These are phyloP conservation scores for Meloidogyne floridensis DNA, from an alignment of 1,140 invertebrate species.

Conservation along the genomic window DNA sequence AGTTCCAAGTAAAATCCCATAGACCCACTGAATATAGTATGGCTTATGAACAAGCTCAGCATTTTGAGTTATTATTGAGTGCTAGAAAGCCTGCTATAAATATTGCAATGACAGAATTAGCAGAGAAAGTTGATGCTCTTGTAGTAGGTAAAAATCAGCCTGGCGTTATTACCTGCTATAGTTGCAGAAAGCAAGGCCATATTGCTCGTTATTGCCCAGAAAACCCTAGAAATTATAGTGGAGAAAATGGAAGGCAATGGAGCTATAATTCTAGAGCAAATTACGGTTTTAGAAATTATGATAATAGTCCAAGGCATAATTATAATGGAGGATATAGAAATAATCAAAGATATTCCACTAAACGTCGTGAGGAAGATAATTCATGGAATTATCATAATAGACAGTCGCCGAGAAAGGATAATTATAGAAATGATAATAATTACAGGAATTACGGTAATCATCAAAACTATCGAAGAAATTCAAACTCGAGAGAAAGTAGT, in stretches of 20 bases:
- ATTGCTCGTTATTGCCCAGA: neutral
- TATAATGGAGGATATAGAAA: neutral
- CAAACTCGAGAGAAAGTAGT: neutral
- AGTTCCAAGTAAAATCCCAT: no score
- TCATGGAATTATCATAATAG: no score
- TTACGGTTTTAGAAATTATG: no score
- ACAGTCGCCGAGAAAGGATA: neutral
- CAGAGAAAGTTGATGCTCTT: neutral
- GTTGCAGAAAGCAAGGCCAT: neutral
- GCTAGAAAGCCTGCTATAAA: neutral
- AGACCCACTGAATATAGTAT: no score
- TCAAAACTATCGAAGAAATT: no score
- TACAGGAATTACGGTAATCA: neutral
- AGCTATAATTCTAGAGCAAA: no score
- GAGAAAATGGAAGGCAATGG: no score
- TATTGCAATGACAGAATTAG: neutral
- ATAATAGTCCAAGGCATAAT: neutral
- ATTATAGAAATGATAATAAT: no score
- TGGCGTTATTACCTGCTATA: neutral
- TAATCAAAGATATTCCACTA: neutral
- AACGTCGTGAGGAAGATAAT: neutral
- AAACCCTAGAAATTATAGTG: neutral
- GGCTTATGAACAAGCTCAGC: no score
- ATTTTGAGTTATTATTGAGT: neutral
- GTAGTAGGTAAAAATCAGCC: neutral